These are phyloP conservation scores for Siniperca obscura DNA, from an alignment of 2,797 vertebrate species.

Conservation along the genomic window DNA sequence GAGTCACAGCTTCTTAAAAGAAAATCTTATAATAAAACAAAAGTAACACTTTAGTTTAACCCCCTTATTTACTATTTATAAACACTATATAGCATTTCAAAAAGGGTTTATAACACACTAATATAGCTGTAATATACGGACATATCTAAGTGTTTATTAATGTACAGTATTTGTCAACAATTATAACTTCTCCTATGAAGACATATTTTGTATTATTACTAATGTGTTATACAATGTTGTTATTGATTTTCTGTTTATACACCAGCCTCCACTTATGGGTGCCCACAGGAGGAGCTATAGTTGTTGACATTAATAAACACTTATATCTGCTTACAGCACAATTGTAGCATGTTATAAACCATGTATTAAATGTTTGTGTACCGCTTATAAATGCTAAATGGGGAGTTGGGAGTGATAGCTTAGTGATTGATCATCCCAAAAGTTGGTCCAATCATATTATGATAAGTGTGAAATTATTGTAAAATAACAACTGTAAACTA, in stretches of 20 bases:
- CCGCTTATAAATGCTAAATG: neutral
- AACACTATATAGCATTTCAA: too few relatives aligned
- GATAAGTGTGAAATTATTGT: neutral
- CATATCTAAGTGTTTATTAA: too few relatives aligned
- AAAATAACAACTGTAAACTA: neutral
- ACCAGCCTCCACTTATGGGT: too few relatives aligned
- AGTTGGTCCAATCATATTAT: neutral
- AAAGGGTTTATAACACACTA: too few relatives aligned
- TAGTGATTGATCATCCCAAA: neutral
- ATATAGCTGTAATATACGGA: too few relatives aligned
- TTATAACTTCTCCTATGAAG: too few relatives aligned
- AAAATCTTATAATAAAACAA: neutral
- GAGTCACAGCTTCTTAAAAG: neutral
- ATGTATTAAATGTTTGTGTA: neutral
- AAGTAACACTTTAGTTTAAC: neutral
- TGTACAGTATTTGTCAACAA: too few relatives aligned
- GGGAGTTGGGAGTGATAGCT: neutral
- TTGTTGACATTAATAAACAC: too few relatives aligned
- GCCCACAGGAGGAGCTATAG: too few relatives aligned
- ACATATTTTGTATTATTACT: too few relatives aligned
- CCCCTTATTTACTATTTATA: neutral
- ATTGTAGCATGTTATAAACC: neutral
- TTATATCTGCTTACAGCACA: neutral
- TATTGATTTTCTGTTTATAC: too few relatives aligned
- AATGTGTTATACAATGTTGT: too few relatives aligned